Evolutionary conservation across 2,888 invertebrate species (phyloP).

Genomic region (Agrenia bidenticulata): DNA sequence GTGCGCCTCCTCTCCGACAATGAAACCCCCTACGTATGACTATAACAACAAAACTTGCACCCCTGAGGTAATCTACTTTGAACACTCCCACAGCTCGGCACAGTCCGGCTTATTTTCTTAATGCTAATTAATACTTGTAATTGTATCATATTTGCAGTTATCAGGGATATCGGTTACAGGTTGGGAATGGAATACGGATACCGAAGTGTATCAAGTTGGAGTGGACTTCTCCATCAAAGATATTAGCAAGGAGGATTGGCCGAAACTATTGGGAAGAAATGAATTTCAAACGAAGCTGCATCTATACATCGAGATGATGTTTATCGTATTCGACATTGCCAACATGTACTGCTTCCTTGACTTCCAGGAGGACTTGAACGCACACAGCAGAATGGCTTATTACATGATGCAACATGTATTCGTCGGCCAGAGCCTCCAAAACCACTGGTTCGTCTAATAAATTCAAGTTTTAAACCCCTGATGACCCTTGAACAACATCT

Average conservation of each 20-base stretch:
- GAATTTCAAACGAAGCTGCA: background rate
- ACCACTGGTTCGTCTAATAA: too few relatives aligned
- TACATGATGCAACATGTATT: background rate
- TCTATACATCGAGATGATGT: slow-evolving; percentile 1
- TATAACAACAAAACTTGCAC: too few relatives aligned
- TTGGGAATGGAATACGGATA: background rate
- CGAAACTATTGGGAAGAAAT: background rate
- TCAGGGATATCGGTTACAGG: background rate
- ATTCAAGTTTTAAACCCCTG: too few relatives aligned
- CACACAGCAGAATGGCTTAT: background rate
- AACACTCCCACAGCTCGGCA: too few relatives aligned
- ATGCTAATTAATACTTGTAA: too few relatives aligned
- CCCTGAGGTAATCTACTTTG: too few relatives aligned
- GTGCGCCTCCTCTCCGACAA: background rate
- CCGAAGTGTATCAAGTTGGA: background rate
- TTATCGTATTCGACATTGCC: background rate
- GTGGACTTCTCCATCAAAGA: background rate
- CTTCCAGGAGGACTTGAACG: slow-evolving; percentile 1
- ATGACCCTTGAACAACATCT: too few relatives aligned
- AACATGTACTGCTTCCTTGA: background rate
- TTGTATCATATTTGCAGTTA: too few relatives aligned
- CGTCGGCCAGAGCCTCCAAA: background rate
- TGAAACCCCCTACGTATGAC: background rate
- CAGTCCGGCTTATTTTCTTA: too few relatives aligned
- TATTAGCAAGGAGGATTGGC: background rate